A percentile compares a stretch with the other conserved stretches of the same genome.
These are phyloP conservation scores for Coregonus sp. DNA, from an alignment of 2,797 vertebrate species.

Conservation along the genomic window DNA sequence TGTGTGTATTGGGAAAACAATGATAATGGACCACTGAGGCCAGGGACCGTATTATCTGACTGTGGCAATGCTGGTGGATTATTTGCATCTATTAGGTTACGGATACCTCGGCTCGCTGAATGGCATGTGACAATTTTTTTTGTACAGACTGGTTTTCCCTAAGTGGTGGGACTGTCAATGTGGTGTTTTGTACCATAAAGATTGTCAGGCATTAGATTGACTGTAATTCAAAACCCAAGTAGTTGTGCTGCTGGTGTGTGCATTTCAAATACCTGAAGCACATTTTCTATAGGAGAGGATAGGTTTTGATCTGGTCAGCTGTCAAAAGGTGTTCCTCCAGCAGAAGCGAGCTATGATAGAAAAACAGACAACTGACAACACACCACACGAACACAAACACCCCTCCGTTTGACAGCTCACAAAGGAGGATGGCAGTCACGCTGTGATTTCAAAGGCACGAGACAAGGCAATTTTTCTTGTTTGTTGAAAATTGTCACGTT, in stretches of 20 bases:
- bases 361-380: background rate
- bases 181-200: background rate
- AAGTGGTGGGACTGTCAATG: conserved; percentile 1
- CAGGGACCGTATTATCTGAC: conserved; percentile 42
- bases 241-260: background rate
- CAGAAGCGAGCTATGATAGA: conserved; percentile 15
- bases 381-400: background rate
- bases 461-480: background rate
- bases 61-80: conserved; percentile 43
- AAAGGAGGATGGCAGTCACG: conserved; percentile 22
- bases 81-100: conserved; percentile 41
- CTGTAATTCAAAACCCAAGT: conserved; percentile 9
- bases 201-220: conserved; percentile 8
- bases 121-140: conserved; percentile 43
- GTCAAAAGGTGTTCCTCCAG: conserved; percentile 34
- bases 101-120: conserved; percentile 22
- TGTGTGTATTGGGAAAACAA: conserved; percentile 8
- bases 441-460: conserved; percentile 29
- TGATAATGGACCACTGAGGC: background rate
- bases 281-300: background rate
- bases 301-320: conserved; percentile 17
- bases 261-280: background rate
- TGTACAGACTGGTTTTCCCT: conserved; percentile 31
- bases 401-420: background rate
- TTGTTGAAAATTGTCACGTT: conserved; percentile 22